Evolutionary conservation across 2,888 invertebrate species (phyloP).

Genomic region (Synanthedon formicaeformis): DNA sequence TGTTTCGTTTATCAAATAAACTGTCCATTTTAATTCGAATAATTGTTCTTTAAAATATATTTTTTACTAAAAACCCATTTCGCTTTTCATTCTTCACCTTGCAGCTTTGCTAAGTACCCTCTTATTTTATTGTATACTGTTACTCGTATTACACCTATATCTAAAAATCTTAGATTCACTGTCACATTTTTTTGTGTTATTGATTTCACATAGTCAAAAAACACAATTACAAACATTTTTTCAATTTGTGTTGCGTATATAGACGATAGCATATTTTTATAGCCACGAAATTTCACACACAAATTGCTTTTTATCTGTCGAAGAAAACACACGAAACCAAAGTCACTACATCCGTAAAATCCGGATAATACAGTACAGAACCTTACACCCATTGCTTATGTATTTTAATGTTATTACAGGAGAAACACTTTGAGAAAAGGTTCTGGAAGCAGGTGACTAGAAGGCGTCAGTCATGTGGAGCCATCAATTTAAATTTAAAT

Average conservation of each 20-base stretch:
- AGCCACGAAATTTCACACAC: background rate
- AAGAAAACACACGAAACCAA: too few relatives aligned
- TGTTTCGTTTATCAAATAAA: slow-evolving; percentile 46
- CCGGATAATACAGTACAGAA: too few relatives aligned
- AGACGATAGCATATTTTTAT: background rate
- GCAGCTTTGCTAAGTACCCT: slow-evolving; percentile 22
- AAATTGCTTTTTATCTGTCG: too few relatives aligned
- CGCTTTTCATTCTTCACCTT: slow-evolving; percentile 62
- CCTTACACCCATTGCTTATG: background rate
- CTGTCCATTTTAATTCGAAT: slow-evolving; percentile 61
- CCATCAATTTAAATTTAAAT: slow-evolving; percentile 58
- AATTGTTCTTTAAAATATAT: slow-evolving; percentile 61
- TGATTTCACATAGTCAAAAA: too few relatives aligned
- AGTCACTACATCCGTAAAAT: too few relatives aligned
- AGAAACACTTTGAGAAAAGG: slow-evolving; percentile 80
- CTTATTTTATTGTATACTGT: background rate
- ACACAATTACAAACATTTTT: too few relatives aligned
- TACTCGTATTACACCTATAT: background rate
- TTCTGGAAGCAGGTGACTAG: slow-evolving; percentile 85
- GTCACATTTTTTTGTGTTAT: background rate
- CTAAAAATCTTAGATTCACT: background rate
- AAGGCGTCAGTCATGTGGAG: slow-evolving; percentile 73
- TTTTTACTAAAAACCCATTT: slow-evolving; percentile 53
- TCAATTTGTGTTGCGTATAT: background rate
- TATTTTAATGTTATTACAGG: slow-evolving; percentile 56